phyloP scores from a whole-genome alignment of 2,113 vertebrate genomes.

The Eclectus roratus region DNA sequence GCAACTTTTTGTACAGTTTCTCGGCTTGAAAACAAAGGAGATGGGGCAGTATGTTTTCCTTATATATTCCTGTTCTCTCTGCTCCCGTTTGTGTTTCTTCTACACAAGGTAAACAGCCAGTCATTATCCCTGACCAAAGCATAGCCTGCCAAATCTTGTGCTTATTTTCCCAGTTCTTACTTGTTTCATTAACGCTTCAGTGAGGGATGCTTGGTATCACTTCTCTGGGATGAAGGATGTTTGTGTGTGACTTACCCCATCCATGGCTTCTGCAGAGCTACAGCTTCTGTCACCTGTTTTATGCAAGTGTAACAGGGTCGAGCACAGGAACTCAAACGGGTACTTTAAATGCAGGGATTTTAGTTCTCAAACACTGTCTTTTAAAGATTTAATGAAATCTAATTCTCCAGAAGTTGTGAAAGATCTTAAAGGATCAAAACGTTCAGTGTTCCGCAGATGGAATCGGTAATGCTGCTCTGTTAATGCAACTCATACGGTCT shows the following conservation, averaged over 20 bases:
- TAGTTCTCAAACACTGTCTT: neutral
- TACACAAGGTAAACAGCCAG: neutral
- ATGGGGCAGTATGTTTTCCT: neutral
- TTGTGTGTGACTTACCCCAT: neutral
- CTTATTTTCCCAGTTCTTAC: neutral
- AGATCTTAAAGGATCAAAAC: neutral
- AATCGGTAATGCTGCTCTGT: neutral
- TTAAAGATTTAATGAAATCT: constrained; percentile 3
- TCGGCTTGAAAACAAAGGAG: neutral
- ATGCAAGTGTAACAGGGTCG: rapidly evolving
- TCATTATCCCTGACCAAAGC: neutral
- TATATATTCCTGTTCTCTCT: neutral
- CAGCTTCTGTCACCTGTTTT: neutral
- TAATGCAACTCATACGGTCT: neutral
- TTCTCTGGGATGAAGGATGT: neutral
- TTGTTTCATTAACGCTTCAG: neutral
- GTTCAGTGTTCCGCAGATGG: neutral
- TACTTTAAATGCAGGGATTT: neutral
- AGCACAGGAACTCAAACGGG: neutral
- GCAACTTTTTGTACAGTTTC: neutral
- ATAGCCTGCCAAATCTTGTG: neutral
- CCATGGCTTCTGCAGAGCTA: neutral
- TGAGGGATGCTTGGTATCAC: neutral
- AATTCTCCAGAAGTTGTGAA: neutral
- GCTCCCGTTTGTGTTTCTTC: neutral